A percentile compares a stretch with the other conserved stretches of the same genome.
phyloP scores from a whole-genome alignment of 2,888 invertebrate species.

The Cordylochernes scorpioides region DNA sequence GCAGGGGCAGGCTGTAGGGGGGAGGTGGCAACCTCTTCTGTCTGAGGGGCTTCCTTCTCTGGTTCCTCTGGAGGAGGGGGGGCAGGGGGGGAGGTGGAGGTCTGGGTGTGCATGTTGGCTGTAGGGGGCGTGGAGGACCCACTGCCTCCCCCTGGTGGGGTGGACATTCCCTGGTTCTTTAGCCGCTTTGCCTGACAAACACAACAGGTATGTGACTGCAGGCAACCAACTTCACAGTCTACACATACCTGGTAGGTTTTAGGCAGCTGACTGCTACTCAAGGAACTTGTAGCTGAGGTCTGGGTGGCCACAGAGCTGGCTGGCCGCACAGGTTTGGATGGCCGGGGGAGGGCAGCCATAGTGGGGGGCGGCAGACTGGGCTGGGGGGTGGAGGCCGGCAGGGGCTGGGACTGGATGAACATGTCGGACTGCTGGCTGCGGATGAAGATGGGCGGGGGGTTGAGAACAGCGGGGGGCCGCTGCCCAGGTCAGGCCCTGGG shows the following conservation, averaged over 20 bases:
- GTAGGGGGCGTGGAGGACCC: no score
- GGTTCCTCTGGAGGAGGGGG: constrained; percentile 5
- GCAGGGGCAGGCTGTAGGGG: constrained; percentile 1
- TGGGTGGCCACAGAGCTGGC: constrained; percentile 60
- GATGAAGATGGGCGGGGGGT: constrained; percentile 55
- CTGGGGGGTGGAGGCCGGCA: constrained; percentile 27
- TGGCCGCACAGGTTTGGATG: constrained; percentile 41
- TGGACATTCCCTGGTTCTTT: no score
- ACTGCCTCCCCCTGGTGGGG: no score
- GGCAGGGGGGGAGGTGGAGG: no score
- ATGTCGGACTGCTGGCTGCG: constrained; percentile 46
- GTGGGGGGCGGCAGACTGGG: no score
- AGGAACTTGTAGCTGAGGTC: constrained; percentile 29
- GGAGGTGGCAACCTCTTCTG: constrained; percentile 7
- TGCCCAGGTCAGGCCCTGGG: constrained; percentile 44
- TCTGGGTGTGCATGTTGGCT: no score
- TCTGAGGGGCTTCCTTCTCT: constrained; percentile 5
- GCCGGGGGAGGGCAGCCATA: no score
- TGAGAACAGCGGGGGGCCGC: constrained; percentile 38
- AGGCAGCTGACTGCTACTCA: no score
- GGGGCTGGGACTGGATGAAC: constrained; percentile 49
- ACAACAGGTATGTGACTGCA: no score
- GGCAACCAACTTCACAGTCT: no score
- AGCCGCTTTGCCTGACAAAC: no score
- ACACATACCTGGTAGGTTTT: no score